These are phyloP conservation scores for Girardia tigrina DNA, from an alignment of 2,888 invertebrate genomes.

Conservation along the genomic window DNA sequence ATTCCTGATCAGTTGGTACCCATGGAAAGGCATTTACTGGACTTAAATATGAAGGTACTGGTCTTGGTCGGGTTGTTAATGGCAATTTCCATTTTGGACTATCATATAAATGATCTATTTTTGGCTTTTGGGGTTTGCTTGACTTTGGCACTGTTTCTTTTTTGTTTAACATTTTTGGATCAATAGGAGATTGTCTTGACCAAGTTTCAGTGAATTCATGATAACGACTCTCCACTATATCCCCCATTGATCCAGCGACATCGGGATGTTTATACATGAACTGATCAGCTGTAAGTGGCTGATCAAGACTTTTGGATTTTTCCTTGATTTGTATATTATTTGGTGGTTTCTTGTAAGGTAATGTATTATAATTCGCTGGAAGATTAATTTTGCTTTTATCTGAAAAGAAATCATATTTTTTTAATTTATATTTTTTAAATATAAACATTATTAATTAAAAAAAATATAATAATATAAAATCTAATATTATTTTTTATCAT, in stretches of 20 bases:
- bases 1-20: conserved; percentile 8
- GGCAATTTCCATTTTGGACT: background rate
- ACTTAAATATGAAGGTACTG: background rate
- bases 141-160: too few relatives aligned
- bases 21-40: background rate
- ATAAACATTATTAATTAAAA: too few relatives aligned
- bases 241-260: background rate
- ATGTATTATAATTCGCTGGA: too few relatives aligned
- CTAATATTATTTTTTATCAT: too few relatives aligned
- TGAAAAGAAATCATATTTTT: too few relatives aligned
- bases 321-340: background rate
- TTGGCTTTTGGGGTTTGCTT: too few relatives aligned
- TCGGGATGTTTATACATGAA: background rate
- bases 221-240: background rate
- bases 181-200: background rate
- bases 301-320: conserved; percentile 17
- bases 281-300: background rate
- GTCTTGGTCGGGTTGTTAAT: background rate
- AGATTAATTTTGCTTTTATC: too few relatives aligned
- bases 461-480: too few relatives aligned
- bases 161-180: background rate
- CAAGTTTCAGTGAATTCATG: background rate
- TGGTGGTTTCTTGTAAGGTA: background rate
- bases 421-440: too few relatives aligned
- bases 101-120: too few relatives aligned